A percentile compares a stretch with the other conserved stretches of the same genome.
Evolutionary conservation across 2,888 invertebrate genomes (phyloP).

Genomic region (Cheilosia urbana): DNA sequence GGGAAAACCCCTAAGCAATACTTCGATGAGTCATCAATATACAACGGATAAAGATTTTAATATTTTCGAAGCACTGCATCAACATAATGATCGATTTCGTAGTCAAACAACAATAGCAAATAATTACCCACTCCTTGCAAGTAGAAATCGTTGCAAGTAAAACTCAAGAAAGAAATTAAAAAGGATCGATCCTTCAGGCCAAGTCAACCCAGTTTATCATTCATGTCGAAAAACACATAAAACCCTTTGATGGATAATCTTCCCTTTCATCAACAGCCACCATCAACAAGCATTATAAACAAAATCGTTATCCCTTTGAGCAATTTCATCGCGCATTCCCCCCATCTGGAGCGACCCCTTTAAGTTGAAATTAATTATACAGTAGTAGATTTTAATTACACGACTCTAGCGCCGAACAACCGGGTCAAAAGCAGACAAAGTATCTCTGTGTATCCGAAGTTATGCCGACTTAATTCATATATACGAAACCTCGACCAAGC

Average conservation of each 20-base stretch:
- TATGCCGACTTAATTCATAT: constrained; percentile 5
- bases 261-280: not conserved
- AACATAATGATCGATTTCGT: too few relatives aligned
- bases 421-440: constrained; percentile 12
- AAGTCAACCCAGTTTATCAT: not conserved
- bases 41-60: too few relatives aligned
- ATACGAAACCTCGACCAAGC: not conserved
- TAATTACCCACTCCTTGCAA: too few relatives aligned
- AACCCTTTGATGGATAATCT: constrained; percentile 5
- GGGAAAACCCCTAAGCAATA: too few relatives aligned
- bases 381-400: constrained; percentile 39
- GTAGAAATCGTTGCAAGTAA: not conserved
- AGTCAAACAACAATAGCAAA: too few relatives aligned
- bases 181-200: not conserved
- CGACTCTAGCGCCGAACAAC: constrained; percentile 33
- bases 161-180: not conserved
- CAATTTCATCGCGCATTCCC: not conserved
- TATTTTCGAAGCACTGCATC: too few relatives aligned
- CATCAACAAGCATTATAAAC: not conserved
- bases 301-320: not conserved
- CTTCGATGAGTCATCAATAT: too few relatives aligned
- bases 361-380: constrained; percentile 41
- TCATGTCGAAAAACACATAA: not conserved
- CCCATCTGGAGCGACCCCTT: constrained; percentile 1
- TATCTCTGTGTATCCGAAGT: not conserved